Conservation (phyloP, 2,113 vertebrate species). For the Prunella himalayana region DNA sequence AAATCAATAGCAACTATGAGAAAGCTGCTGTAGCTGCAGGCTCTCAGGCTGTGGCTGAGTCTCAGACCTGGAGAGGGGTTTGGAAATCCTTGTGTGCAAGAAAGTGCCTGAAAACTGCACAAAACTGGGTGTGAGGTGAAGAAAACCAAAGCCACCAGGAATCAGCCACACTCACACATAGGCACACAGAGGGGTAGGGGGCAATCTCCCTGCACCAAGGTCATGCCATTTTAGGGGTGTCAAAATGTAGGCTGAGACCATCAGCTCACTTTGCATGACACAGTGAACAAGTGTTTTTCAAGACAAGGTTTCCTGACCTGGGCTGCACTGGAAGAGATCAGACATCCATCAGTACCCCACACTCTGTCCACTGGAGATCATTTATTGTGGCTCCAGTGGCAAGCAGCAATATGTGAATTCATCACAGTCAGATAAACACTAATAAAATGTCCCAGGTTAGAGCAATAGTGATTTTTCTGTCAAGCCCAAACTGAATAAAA, state of each 20-base stretch:
- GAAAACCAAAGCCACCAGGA: neutral
- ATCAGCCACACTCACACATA: neutral
- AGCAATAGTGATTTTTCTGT: conserved; percentile 18
- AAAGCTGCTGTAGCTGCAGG: neutral
- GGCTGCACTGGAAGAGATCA: neutral
- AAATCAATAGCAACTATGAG: conserved; percentile 3
- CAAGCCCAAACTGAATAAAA: neutral
- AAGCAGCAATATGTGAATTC: neutral
- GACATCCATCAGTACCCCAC: neutral
- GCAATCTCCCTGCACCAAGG: neutral
- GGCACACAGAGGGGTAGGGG: neutral
- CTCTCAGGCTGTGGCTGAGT: neutral
- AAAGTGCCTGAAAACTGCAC: neutral
- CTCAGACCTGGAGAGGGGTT: neutral
- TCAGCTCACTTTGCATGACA: neutral
- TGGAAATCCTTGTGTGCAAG: neutral
- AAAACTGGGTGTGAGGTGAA: neutral
- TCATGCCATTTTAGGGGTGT: neutral
- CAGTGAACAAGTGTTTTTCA: neutral
- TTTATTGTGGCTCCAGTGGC: neutral
- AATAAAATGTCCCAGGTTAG: neutral
- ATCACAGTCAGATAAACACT: conserved; percentile 22
- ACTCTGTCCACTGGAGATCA: neutral
- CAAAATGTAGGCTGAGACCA: neutral
- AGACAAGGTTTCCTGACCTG: neutral